These are phyloP conservation scores for Tachystola acroxantha DNA, from an alignment of 2,888 invertebrate genomes.

Conservation along the genomic window DNA sequence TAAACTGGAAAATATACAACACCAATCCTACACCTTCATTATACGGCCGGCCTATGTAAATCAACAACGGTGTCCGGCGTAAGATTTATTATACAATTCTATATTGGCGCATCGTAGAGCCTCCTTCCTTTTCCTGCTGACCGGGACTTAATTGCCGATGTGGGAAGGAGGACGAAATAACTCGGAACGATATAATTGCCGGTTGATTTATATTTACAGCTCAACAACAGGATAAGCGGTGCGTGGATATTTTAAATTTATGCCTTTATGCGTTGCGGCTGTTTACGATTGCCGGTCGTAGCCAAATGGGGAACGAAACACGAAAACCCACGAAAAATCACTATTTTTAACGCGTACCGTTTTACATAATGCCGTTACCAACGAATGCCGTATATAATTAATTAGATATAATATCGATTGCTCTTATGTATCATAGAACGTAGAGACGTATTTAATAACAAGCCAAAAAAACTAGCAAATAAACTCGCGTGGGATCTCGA, in stretches of 20 bases:
- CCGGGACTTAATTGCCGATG: slow-evolving; percentile 46
- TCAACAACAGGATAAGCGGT: slow-evolving; percentile 44
- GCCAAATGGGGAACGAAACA: slow-evolving; percentile 9
- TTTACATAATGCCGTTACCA: too few species aligned
- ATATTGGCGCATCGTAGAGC: slow-evolving; percentile 44
- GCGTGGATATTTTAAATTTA: slow-evolving; percentile 49
- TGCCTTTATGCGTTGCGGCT: slow-evolving; percentile 20
- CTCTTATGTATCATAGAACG: too few species aligned
- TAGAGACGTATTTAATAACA: too few species aligned
- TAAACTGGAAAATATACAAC: slow-evolving; percentile 5
- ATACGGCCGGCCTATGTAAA: slow-evolving; percentile 40
- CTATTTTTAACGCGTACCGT: neutral
- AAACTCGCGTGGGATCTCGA: too few species aligned
- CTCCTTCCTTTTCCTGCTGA: slow-evolving; percentile 53
- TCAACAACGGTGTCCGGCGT: slow-evolving; percentile 41
- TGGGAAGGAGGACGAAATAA: slow-evolving; percentile 49
- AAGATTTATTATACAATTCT: slow-evolving; percentile 49
- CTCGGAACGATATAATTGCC: slow-evolving; percentile 46
- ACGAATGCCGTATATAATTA: too few species aligned
- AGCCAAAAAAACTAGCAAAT: too few species aligned
- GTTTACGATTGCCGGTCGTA: slow-evolving; percentile 12
- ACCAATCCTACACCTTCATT: slow-evolving; percentile 26
- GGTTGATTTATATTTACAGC: slow-evolving; percentile 50
- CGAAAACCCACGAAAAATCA: slow-evolving; percentile 3
- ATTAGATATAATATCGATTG: too few species aligned